Evolutionary conservation across 1,140 invertebrate genomes (phyloP).

Genomic region (Heliconius hewitsoni): DNA sequence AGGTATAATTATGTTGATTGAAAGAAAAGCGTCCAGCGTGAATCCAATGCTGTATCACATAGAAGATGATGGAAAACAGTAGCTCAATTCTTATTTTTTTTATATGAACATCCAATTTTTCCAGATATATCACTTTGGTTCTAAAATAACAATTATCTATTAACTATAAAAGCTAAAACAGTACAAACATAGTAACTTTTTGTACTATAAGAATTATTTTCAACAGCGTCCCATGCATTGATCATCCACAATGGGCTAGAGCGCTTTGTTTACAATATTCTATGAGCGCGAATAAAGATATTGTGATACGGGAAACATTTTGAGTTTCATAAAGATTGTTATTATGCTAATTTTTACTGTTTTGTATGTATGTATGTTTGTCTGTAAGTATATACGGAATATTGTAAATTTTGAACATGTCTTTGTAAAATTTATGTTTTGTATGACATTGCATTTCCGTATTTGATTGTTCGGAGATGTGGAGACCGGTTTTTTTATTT

Average conservation of each 20-base stretch:
- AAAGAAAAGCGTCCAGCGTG: no score
- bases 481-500: neutral
- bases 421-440: neutral
- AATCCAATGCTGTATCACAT: no score
- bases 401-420: conserved; percentile 3
- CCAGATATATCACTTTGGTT: neutral
- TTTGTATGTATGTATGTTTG: conserved; percentile 7
- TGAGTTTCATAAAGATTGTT: neutral
- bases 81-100: no score
- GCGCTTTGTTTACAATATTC: neutral
- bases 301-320: conserved; percentile 11
- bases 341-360: conserved; percentile 7
- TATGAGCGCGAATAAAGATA: conserved; percentile 10
- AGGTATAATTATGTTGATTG: no score
- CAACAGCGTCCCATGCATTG: conserved; percentile 7
- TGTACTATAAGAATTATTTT: conserved; percentile 3
- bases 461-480: neutral
- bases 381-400: neutral
- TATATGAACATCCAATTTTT: neutral
- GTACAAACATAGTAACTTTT: neutral
- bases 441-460: neutral
- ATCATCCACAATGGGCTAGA: neutral
- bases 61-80: no score
- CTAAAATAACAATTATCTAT: conserved; percentile 9
- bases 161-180: conserved; percentile 3